Evolutionary conservation across 2,113 vertebrate genomes (phyloP).

Genomic region (Bubo bubo): DNA sequence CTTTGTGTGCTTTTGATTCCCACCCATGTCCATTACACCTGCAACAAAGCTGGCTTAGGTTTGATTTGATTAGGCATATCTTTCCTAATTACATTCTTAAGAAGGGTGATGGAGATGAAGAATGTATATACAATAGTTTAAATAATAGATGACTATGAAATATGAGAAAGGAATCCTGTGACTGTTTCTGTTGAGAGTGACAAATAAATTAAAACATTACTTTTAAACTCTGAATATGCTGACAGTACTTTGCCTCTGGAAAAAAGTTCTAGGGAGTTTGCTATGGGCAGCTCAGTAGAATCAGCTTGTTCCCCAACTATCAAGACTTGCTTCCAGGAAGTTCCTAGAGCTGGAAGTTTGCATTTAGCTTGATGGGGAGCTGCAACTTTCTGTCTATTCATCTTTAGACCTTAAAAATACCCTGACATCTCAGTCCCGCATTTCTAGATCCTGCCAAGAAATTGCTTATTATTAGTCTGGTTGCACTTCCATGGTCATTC

Average conservation of each 20-base stretch:
- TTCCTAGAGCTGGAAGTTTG: not conserved
- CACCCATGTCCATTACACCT: not conserved
- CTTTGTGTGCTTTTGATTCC: not conserved
- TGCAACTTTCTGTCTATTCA: not conserved
- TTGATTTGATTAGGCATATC: not conserved
- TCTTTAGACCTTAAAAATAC: not conserved
- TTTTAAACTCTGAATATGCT: not conserved
- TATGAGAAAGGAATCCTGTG: not conserved
- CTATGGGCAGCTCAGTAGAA: not conserved
- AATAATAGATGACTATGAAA: not conserved
- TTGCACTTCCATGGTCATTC: not conserved
- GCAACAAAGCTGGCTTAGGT: not conserved
- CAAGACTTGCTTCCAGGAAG: not conserved
- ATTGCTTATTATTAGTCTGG: not conserved
- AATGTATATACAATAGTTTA: not conserved
- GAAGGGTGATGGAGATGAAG: not conserved
- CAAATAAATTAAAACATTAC: not conserved
- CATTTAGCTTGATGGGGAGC: not conserved
- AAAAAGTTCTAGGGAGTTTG: not conserved
- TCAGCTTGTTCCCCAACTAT: not conserved
- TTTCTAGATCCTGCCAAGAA: not conserved
- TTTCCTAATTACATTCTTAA: not conserved
- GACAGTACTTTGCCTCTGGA: not conserved
- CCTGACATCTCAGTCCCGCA: not conserved
- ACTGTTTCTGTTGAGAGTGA: not conserved